Conservation (phyloP, 2,113 vertebrate genomes). For the Dicentrarchus labrax region DNA sequence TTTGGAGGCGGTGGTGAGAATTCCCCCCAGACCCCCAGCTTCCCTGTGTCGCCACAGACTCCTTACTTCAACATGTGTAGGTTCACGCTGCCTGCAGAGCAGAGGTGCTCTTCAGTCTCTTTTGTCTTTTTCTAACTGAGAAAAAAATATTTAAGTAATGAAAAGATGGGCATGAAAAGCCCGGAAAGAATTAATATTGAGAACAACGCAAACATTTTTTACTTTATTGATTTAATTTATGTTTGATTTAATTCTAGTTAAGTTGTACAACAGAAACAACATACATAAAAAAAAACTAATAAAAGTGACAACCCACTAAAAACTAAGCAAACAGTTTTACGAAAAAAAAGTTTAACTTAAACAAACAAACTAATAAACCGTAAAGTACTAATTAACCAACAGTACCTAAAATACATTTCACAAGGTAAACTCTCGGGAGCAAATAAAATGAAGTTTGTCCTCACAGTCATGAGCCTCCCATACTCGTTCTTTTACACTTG, state of each 20-base stretch:
- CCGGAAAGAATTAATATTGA: neutral
- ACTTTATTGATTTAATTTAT: neutral
- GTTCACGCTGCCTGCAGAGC: conserved; percentile 70
- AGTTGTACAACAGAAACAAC: neutral
- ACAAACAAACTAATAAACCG: neutral
- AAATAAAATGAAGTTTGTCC: conserved; percentile 54
- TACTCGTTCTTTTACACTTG: neutral
- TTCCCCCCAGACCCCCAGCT: conserved; percentile 80
- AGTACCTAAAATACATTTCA: neutral
- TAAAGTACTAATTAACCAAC: too few relatives aligned
- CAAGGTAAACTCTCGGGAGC: conserved; percentile 22
- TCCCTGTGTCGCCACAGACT: conserved; percentile 82
- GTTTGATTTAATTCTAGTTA: neutral
- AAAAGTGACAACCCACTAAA: neutral
- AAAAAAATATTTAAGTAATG: neutral
- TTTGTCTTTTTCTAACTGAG: neutral
- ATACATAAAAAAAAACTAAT: neutral
- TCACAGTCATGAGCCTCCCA: conserved; percentile 51
- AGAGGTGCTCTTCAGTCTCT: conserved; percentile 19
- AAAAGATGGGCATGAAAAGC: neutral
- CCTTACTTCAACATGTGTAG: conserved; percentile 83
- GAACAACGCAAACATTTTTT: neutral
- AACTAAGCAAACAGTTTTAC: neutral
- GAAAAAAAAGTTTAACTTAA: neutral
- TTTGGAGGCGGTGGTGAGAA: conserved; percentile 88